These are phyloP conservation scores for Congeria kusceri DNA, from an alignment of 2,888 invertebrate species.

Conservation along the genomic window DNA sequence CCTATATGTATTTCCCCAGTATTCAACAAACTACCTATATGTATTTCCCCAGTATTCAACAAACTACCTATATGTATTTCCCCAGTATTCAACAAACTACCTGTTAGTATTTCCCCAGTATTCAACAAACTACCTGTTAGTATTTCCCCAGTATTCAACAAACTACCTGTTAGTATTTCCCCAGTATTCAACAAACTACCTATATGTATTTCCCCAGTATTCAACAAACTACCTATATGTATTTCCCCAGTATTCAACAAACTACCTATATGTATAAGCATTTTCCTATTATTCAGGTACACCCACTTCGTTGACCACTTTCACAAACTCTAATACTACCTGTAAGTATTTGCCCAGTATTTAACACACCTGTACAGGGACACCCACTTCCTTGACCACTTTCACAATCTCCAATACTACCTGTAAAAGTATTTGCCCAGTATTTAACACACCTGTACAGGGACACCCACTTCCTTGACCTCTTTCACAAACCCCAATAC, in stretches of 20 bases:
- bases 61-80: no score
- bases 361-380: constrained; percentile 91
- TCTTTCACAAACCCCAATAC: neutral
- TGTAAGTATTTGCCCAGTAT: neutral
- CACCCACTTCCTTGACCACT: constrained; percentile 89
- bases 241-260: neutral
- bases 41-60: no score
- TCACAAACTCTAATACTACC: constrained; percentile 62
- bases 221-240: constrained; percentile 85
- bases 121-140: no score
- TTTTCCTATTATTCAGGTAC: constrained; percentile 91
- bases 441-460: constrained; percentile 94
- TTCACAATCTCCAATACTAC: constrained; percentile 94
- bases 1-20: no score
- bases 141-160: neutral
- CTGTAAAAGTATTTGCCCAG: no score
- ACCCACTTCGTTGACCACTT: constrained; percentile 89
- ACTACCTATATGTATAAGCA: no score
- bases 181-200: constrained; percentile 87
- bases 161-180: neutral
- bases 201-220: constrained; percentile 89
- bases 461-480: no score
- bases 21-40: no score
- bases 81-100: no score
- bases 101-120: no score